Conservation (phyloP, 2,797 vertebrate species). For the Zenarchopterus dispar region DNA sequence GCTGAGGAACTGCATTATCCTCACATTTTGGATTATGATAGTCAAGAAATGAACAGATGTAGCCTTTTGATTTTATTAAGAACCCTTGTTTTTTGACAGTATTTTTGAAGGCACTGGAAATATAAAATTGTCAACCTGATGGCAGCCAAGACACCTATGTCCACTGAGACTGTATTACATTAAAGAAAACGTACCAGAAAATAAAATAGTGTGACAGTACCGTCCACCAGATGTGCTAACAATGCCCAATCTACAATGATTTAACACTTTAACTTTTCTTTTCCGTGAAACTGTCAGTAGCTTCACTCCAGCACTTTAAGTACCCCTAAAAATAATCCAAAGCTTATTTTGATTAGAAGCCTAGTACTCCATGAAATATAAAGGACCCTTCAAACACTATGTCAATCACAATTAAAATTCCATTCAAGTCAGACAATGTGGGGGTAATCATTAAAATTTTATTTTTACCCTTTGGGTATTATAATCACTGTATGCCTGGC, state of each 20-base stretch:
- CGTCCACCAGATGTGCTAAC: slow-evolving; percentile 29
- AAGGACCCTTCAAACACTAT: slow-evolving; percentile 42
- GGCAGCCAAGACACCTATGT: too few species aligned
- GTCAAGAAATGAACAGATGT: background rate
- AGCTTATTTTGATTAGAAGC: slow-evolving; percentile 36
- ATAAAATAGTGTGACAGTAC: slow-evolving; percentile 15
- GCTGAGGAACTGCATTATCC: too few species aligned
- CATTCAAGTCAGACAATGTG: slow-evolving; percentile 8
- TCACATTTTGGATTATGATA: too few species aligned
- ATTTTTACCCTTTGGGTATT: slow-evolving; percentile 19
- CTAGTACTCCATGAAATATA: slow-evolving; percentile 25
- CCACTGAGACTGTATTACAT: slow-evolving; percentile 6
- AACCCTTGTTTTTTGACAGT: background rate
- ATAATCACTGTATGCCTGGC: slow-evolving; percentile 24
- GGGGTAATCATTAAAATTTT: slow-evolving; percentile 38
- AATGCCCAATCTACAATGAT: slow-evolving; percentile 30
- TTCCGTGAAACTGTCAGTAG: slow-evolving; percentile 16
- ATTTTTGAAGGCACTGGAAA: too few species aligned
- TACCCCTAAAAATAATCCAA: slow-evolving; percentile 41
- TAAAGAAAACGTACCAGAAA: slow-evolving; percentile 12
- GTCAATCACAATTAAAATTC: slow-evolving; percentile 47
- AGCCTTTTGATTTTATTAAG: background rate
- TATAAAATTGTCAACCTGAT: too few species aligned
- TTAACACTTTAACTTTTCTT: slow-evolving; percentile 17
- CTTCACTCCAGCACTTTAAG: slow-evolving; percentile 26